phyloP scores from a whole-genome alignment of 1,140 invertebrate species.

The Andrena cerasifolii region DNA sequence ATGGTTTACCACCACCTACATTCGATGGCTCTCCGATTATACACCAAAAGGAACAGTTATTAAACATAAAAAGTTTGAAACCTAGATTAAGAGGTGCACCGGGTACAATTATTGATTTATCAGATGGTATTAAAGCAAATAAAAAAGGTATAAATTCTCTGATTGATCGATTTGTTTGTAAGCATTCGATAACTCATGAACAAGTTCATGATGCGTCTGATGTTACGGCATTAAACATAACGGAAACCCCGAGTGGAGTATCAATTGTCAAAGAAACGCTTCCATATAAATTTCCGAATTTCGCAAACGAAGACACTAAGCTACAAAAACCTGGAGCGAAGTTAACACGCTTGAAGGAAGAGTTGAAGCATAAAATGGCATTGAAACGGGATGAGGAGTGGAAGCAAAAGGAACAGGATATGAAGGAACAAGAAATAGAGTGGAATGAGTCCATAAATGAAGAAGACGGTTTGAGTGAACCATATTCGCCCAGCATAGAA shows the following conservation, averaged over 20 bases:
- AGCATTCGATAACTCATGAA: slow-evolving; percentile 82
- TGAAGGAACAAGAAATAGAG: slow-evolving; percentile 68
- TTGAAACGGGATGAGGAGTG: slow-evolving; percentile 85
- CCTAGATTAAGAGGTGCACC: slow-evolving; percentile 84
- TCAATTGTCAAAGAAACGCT: slow-evolving; percentile 55
- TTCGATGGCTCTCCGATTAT: slow-evolving; percentile 34
- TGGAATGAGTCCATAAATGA: slow-evolving; percentile 51
- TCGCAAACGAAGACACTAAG: slow-evolving; percentile 68
- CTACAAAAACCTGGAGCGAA: slow-evolving; percentile 85
- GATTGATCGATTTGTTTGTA: slow-evolving; percentile 84
- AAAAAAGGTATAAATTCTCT: slow-evolving; percentile 83
- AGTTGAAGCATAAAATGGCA: slow-evolving; percentile 85
- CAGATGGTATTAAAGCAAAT: slow-evolving; percentile 77
- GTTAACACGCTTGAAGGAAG: slow-evolving; percentile 84
- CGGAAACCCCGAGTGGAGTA: slow-evolving; percentile 74
- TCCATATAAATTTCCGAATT: slow-evolving; percentile 73
- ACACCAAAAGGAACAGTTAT: slow-evolving; percentile 52
- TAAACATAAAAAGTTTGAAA: slow-evolving; percentile 66
- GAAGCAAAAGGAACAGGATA: slow-evolving; percentile 82
- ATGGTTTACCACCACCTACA: slow-evolving; percentile 54
- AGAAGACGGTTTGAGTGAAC: slow-evolving; percentile 60
- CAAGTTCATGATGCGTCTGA: slow-evolving; percentile 78
- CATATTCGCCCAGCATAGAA: slow-evolving; percentile 61
- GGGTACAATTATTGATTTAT: slow-evolving; percentile 85
- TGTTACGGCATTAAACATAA: slow-evolving; percentile 77